Percentiles rank a stretch among this genome's conserved stretches.
Conservation (phyloP, 1,140 invertebrate genomes). For the Drosophila nebulosa region DNA sequence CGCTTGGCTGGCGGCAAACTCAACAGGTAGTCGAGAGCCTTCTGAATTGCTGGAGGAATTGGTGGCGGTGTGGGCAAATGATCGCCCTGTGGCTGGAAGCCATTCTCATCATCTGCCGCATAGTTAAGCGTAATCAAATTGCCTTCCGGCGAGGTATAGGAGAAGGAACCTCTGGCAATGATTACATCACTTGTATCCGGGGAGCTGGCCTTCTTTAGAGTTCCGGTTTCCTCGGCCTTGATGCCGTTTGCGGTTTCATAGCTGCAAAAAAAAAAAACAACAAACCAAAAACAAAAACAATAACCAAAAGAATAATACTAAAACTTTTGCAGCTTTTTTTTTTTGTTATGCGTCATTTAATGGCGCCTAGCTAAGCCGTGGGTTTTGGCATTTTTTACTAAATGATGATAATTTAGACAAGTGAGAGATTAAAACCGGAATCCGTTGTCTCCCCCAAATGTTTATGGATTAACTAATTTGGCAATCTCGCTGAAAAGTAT, state of each 20-base stretch:
- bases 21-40: constrained; percentile 86
- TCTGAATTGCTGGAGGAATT: constrained; percentile 89
- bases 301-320: constrained; percentile 42
- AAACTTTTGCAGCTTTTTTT: constrained; percentile 24
- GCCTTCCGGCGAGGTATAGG: constrained; percentile 91
- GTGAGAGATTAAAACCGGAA: neutral
- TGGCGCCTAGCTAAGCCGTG: constrained; percentile 45
- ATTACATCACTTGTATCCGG: constrained; percentile 84
- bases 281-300: too few relatives aligned
- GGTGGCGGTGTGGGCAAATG: constrained; percentile 89
- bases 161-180: constrained; percentile 87
- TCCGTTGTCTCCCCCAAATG: neutral
- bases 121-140: constrained; percentile 89
- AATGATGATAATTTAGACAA: neutral
- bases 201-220: constrained; percentile 84
- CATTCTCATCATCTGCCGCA: constrained; percentile 89
- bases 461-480: too few relatives aligned
- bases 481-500: constrained; percentile 16
- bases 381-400: constrained; percentile 32
- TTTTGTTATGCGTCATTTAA: constrained; percentile 20
- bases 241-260: constrained; percentile 90
- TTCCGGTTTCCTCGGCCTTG: constrained; percentile 85
- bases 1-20: constrained; percentile 81
- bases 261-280: constrained; percentile 80
- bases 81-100: constrained; percentile 86